Conservation (phyloP, 2,113 vertebrate genomes). For the Trichomycterus rosablanca region DNA sequence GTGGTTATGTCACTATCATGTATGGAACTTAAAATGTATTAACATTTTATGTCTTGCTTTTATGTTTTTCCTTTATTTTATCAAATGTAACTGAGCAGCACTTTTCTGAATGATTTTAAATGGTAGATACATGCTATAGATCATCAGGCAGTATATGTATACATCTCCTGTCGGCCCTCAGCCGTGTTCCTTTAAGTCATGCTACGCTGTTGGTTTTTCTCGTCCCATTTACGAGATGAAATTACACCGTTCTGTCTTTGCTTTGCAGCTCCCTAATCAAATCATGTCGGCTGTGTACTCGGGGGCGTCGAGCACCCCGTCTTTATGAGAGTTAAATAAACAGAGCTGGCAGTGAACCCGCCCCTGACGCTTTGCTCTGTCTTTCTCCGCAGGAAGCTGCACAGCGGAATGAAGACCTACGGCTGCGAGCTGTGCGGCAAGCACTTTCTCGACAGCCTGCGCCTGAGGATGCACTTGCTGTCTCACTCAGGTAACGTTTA, state of each 20-base stretch:
- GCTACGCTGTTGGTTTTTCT: no score
- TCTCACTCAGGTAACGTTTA: slow-evolving; percentile 87
- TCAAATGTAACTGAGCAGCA: no score
- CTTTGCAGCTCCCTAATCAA: slow-evolving; percentile 25
- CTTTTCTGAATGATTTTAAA: no score
- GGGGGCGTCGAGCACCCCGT: slow-evolving; percentile 1
- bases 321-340: slow-evolving; percentile 38
- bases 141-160: no score
- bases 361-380: slow-evolving; percentile 40
- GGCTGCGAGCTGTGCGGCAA: slow-evolving; percentile 96
- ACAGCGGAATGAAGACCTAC: slow-evolving; percentile 98
- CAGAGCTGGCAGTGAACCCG: slow-evolving; percentile 18
- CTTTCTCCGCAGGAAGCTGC: slow-evolving; percentile 83
- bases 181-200: no score
- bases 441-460: slow-evolving; percentile 94
- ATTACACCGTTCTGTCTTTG: slow-evolving; percentile 31
- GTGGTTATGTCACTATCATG: no score
- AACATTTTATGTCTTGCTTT: no score
- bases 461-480: slow-evolving; percentile 97
- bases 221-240: slow-evolving; percentile 23
- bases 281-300: slow-evolving; percentile 25
- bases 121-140: no score
- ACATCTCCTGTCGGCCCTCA: no score
- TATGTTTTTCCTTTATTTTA: no score
- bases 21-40: no score